A percentile compares a stretch with the other conserved stretches of the same genome.
phyloP scores from a whole-genome alignment of 2,797 vertebrate species.

The Furcifer pardalis region DNA sequence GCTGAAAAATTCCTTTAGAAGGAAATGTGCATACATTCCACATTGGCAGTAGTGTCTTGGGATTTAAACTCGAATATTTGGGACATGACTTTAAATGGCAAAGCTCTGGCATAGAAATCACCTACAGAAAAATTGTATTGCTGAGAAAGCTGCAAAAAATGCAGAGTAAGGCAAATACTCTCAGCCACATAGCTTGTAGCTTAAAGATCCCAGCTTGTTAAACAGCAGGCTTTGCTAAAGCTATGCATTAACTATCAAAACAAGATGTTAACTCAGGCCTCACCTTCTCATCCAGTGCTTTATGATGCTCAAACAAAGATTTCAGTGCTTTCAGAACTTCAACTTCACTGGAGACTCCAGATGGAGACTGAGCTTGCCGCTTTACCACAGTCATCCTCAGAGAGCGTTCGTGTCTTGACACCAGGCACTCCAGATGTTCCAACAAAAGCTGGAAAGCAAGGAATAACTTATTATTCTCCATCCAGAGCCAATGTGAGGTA shows the following conservation, averaged over 20 bases:
- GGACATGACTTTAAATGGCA: not conserved
- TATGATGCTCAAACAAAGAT: conserved; percentile 96
- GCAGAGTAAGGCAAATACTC: not conserved
- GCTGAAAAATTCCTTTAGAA: not conserved
- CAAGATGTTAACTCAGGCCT: not conserved
- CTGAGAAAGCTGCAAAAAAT: not conserved
- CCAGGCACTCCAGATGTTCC: conserved; percentile 97
- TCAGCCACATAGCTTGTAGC: not conserved
- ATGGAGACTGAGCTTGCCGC: conserved; percentile 91
- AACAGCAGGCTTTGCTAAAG: not conserved
- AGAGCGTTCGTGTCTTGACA: conserved; percentile 93
- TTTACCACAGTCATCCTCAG: conserved; percentile 98
- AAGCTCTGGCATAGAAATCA: not conserved
- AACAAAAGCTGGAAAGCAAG: conserved; percentile 83
- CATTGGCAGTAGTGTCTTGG: not conserved
- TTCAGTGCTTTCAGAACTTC: conserved; percentile 97
- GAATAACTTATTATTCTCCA: not conserved
- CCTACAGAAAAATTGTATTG: not conserved
- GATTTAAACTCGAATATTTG: not conserved
- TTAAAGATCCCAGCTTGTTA: not conserved
- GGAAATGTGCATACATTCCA: not conserved
- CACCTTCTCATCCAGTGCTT: conserved; percentile 96
- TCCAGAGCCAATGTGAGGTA: not conserved
- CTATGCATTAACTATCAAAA: not conserved
- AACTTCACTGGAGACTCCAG: conserved; percentile 95